Evolutionary conservation across 1,140 invertebrate species (phyloP), one percentile per base, ranked within the genome.

Genomic region (Ylistrum balloti): DNA sequence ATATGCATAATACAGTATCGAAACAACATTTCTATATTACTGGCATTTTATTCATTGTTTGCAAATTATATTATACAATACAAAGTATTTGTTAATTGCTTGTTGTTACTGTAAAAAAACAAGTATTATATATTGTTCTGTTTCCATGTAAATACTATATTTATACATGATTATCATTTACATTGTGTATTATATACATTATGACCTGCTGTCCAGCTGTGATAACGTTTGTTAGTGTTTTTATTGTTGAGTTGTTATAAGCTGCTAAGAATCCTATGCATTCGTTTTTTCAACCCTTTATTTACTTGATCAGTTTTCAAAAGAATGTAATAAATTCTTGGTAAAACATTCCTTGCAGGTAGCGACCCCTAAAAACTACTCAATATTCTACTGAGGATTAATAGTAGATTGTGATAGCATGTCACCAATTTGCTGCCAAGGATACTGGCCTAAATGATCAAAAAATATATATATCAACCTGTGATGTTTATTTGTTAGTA

Each of bases 51-150:
- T 74, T 74, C 56, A 74, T 74, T 74, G 56, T 74, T 74, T 74
- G 56, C n/a, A 74, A 74, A 28, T 0, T 74, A 74, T 74, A 74
- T 45, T 45, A 45, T 74, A 74, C 56, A 74, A 74, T 74, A 74
- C 56, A 74, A 74, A 74, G 56, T 74, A 74, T 74, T 74, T 74
- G 56, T 74, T 74, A 74, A 74, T 74, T 74, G 56, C 56, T 74
- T 74, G n/a, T 74, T 74, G 56, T 74, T 74, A 74, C 22, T 74
- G 56, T 74, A 74, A 74, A 74, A 74, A 74, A 74, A 74, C 56
- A 74, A 74, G 28, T 74, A 74, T n/a, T 48, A 45, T n/a, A 35
- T 90, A 74, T 74, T 74, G 56, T 74, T 74, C 56, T 74, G 56
- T 74, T 74, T n/a, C 33, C 22, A 17, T 35, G 41, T 87, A 38